These are phyloP conservation scores for Hyposoter didymator DNA, from an alignment of 2,888 invertebrate genomes.

Conservation along the genomic window DNA sequence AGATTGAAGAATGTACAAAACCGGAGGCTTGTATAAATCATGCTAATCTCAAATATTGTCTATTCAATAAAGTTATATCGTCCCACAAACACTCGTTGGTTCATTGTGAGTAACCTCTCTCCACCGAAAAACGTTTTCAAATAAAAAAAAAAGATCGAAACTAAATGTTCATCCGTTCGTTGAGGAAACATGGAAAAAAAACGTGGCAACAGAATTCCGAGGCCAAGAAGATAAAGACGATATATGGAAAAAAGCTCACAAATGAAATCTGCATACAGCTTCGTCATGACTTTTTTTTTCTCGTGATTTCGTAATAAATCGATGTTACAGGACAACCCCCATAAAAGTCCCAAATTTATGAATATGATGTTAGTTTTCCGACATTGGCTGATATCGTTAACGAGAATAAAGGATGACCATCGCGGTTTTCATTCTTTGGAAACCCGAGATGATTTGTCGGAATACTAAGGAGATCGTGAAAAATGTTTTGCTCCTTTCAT, in stretches of 20 bases:
- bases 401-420: not conserved
- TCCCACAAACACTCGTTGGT: not conserved
- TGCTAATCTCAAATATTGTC: slow-evolving; percentile 21
- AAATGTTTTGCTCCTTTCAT: not conserved
- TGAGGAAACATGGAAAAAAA: no score
- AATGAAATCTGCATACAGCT: not conserved
- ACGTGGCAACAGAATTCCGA: not conserved
- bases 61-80: slow-evolving; percentile 17
- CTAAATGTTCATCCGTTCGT: not conserved
- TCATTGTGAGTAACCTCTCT: not conserved
- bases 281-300: slow-evolving; percentile 14
- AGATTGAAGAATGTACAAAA: slow-evolving; percentile 35
- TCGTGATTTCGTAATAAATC: slow-evolving; percentile 3
- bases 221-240: not conserved
- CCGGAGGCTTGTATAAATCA: slow-evolving; percentile 20
- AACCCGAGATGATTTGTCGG: slow-evolving; percentile 1
- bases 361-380: not conserved
- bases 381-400: not conserved
- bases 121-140: not conserved
- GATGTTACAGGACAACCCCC: not conserved
- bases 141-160: not conserved
- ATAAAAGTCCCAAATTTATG: not conserved
- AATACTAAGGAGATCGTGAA: not conserved
- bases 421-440: not conserved
- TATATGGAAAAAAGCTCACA: not conserved